Evolutionary conservation across 2,113 vertebrate species (phyloP).

Genomic region (Lampris incognitus): DNA sequence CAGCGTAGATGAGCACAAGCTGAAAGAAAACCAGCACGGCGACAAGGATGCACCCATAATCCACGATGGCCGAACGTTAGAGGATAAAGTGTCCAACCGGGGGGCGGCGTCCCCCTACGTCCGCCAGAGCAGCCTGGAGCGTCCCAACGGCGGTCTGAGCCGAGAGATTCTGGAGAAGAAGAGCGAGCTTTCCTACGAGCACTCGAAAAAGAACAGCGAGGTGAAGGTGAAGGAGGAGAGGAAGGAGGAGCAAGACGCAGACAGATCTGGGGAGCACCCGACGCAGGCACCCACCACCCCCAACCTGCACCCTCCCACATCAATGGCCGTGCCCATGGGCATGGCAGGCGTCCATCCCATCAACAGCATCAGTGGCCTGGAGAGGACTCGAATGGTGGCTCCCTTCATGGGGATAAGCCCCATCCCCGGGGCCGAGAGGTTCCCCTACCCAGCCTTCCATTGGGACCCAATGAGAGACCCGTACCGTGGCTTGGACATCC

Average conservation of each 20-base stretch:
- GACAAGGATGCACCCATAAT: conserved; percentile 89
- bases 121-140: conserved; percentile 80
- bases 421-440: conserved; percentile 94
- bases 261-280: conserved; percentile 82
- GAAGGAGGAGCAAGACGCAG: conserved; percentile 93
- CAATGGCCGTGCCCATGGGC: conserved; percentile 91
- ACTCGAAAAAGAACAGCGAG: conserved; percentile 90
- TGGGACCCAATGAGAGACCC: conserved; percentile 98
- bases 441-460: conserved; percentile 95
- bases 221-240: conserved; percentile 97
- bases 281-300: conserved; percentile 81
- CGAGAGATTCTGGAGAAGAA: conserved; percentile 90
- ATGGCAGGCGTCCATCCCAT: conserved; percentile 92
- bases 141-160: conserved; percentile 86
- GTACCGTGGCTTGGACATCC: conserved; percentile 93
- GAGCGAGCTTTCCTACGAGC: conserved; percentile 85
- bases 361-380: conserved; percentile 90
- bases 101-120: conserved; percentile 89
- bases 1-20: conserved; percentile 90
- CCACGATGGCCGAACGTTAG: conserved; percentile 86
- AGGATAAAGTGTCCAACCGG: conserved; percentile 88
- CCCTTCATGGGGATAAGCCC: conserved; percentile 98
- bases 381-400: conserved; percentile 96
- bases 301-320: conserved; percentile 85
- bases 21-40: conserved; percentile 88